A percentile compares a stretch with the other conserved stretches of the same genome.
phyloP scores from a whole-genome alignment of 2,888 invertebrate species.

The Abscondita cerata region DNA sequence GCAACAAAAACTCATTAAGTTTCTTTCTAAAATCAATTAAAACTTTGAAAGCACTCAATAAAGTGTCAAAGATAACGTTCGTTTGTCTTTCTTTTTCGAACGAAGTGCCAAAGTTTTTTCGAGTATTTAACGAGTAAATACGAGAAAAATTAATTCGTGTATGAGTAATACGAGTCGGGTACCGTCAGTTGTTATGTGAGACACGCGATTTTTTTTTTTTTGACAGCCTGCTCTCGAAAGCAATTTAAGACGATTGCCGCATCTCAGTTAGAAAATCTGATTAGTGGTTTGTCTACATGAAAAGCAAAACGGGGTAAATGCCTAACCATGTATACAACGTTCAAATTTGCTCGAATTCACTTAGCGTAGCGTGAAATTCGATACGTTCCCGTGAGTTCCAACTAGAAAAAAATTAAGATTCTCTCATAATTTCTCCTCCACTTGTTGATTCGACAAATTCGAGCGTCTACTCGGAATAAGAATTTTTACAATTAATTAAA shows the following conservation, averaged over 20 bases:
- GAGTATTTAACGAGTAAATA: neutral
- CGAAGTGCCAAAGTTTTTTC: neutral
- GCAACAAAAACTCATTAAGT: slow-evolving; percentile 47
- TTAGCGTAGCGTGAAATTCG: slow-evolving; percentile 22
- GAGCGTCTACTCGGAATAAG: too few relatives aligned
- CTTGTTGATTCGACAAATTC: too few relatives aligned
- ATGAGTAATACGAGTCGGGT: neutral
- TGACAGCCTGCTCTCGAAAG: neutral
- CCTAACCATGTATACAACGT: slow-evolving; percentile 30
- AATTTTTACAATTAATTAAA: too few relatives aligned
- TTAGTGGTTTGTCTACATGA: slow-evolving; percentile 25
- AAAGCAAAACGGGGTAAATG: slow-evolving; percentile 21
- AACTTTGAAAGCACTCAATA: slow-evolving; percentile 46
- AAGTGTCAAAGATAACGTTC: slow-evolving; percentile 45
- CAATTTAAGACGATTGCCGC: slow-evolving; percentile 1
- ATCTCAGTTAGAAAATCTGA: slow-evolving; percentile 12
- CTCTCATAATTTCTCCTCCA: neutral
- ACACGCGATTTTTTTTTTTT: neutral
- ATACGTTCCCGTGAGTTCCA: slow-evolving; percentile 2
- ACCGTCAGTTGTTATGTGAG: neutral
- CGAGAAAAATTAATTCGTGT: slow-evolving; percentile 2
- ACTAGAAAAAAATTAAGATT: too few relatives aligned
- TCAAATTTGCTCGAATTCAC: slow-evolving; percentile 23
- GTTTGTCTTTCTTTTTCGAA: slow-evolving; percentile 16
- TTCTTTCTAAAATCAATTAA: slow-evolving; percentile 47